Conservation (phyloP, 1,140 invertebrate genomes). For the Bombus polaris region DNA sequence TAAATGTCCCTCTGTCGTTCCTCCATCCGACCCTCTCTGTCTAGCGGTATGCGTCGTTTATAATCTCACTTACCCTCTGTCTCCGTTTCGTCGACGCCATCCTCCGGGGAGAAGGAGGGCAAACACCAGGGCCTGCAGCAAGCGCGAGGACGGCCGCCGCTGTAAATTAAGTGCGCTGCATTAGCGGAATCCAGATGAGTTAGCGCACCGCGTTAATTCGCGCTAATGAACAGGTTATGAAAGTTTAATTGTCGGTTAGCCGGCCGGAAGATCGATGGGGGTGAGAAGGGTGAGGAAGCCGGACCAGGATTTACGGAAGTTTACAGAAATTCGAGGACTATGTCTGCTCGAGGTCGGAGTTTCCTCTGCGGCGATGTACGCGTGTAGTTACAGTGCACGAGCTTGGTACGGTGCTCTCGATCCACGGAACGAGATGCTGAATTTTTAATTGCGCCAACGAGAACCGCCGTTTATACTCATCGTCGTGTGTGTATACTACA, state of each 20-base stretch:
- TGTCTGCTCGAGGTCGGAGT: conserved; percentile 5
- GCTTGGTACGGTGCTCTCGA: conserved; percentile 6
- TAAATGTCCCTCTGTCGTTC: conserved; percentile 68
- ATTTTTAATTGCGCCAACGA: conserved; percentile 42
- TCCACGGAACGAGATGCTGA: conserved; percentile 14
- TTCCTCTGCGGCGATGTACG: not conserved
- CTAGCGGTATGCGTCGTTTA: conserved; percentile 37
- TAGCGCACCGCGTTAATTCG: conserved; percentile 68
- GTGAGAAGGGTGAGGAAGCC: not conserved
- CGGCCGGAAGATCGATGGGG: conserved; percentile 33
- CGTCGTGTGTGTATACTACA: too few species aligned
- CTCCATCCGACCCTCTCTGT: not conserved
- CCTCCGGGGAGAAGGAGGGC: conserved; percentile 59
- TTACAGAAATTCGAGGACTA: conserved; percentile 43
- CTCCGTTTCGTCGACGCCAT: conserved; percentile 52
- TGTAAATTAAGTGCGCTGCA: conserved; percentile 73
- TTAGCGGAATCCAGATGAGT: conserved; percentile 67
- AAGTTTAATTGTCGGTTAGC: conserved; percentile 71
- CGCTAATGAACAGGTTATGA: conserved; percentile 71
- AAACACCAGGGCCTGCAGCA: conserved; percentile 40
- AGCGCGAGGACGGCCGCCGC: conserved; percentile 19
- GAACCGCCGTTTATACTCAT: not conserved
- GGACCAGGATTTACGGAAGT: conserved; percentile 15
- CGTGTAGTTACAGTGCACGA: too few species aligned
- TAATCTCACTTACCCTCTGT: conserved; percentile 52